These are phyloP conservation scores for Hydractinia symbiolongicarpus DNA, from an alignment of 30 jellyfish, hydroid and myxozoan species.

Conservation along the genomic window DNA sequence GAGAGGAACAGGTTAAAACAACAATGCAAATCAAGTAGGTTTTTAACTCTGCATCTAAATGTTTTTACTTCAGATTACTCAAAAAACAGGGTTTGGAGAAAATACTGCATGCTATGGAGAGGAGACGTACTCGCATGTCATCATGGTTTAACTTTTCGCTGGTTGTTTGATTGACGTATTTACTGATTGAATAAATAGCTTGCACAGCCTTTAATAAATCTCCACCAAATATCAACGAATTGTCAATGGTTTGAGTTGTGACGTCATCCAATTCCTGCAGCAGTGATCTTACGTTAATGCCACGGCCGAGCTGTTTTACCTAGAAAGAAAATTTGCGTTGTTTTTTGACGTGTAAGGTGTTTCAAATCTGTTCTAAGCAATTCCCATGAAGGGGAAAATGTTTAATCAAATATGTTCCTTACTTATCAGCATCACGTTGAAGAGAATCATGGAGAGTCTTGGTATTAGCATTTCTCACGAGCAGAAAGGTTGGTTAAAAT, in stretches of 20 bases:
- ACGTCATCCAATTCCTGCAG: conserved; percentile 60
- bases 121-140: conserved; percentile 32
- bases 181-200: conserved; percentile 42
- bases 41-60: too few relatives aligned
- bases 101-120: neutral
- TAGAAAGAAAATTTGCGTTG: neutral
- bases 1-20: too few relatives aligned
- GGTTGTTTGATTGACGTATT: conserved; percentile 32
- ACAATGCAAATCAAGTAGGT: too few relatives aligned
- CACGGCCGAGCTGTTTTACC: conserved; percentile 74
- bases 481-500: too few relatives aligned
- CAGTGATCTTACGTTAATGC: conserved; percentile 56
- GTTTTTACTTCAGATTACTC: too few relatives aligned
- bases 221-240: conserved; percentile 93
- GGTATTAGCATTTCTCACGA: too few relatives aligned
- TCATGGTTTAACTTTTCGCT: conserved; percentile 59
- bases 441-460: too few relatives aligned
- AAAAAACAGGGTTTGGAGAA: neutral
- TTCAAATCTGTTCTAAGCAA: too few relatives aligned
- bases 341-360: too few relatives aligned
- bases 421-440: too few relatives aligned
- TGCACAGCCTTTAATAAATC: conserved; percentile 55
- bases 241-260: conserved; percentile 87
- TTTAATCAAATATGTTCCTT: too few relatives aligned
- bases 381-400: too few relatives aligned